Evolutionary conservation across 30 jellyfish, hydroid and myxozoan species (phyloP).

Genomic region (Hydra vulgaris): DNA sequence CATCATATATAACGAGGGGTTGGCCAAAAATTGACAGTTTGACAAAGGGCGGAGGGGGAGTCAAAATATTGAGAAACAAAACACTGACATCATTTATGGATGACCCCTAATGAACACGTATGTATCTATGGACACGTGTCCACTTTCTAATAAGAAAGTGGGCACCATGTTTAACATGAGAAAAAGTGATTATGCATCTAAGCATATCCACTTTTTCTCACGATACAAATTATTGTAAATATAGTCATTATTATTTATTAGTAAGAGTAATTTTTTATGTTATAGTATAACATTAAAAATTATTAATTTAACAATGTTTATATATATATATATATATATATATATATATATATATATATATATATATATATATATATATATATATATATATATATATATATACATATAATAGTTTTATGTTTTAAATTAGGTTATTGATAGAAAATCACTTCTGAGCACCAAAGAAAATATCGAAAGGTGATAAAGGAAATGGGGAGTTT

Average conservation of each 20-base stretch:
- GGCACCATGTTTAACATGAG: neutral
- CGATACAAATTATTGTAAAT: neutral
- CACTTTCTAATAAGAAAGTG: neutral
- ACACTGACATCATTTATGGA: no score
- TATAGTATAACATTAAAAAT: neutral
- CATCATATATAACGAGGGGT: no score
- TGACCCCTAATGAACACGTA: neutral
- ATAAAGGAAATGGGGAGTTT: neutral
- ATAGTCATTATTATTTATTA: neutral
- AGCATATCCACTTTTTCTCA: neutral
- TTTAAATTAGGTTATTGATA: neutral
- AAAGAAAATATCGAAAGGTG: neutral
- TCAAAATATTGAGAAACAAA: no score
- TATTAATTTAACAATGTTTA: neutral
- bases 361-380: no score
- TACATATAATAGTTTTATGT: neutral
- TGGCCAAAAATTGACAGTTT: no score
- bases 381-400: no score
- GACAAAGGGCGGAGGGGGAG: no score
- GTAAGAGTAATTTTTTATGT: neutral
- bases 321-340: no score
- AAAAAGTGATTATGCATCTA: neutral
- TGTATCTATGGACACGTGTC: neutral
- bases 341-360: no score
- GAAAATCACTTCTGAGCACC: neutral